Evolutionary conservation across 2,113 vertebrate species (phyloP).

Genomic region (Butorides virescens): DNA sequence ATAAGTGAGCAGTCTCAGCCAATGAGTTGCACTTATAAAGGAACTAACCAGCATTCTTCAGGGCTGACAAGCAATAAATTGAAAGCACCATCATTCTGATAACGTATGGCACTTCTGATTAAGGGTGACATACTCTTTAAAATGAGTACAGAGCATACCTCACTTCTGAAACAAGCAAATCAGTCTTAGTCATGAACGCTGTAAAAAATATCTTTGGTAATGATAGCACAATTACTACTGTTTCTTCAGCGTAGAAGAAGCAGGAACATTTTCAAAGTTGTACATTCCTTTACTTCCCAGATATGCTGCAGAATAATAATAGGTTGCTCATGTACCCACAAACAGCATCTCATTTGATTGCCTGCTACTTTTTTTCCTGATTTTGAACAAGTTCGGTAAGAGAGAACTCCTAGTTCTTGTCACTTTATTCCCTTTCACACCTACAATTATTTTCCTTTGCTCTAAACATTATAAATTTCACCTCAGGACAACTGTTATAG

Average conservation of each 20-base stretch:
- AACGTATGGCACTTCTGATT: background rate
- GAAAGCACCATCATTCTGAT: slow-evolving; percentile 1
- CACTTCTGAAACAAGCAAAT: background rate
- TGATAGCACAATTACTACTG: background rate
- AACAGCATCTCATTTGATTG: background rate
- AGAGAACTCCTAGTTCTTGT: background rate
- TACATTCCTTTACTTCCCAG: background rate
- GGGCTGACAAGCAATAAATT: slow-evolving; percentile 1
- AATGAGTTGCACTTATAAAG: background rate
- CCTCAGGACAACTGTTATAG: background rate
- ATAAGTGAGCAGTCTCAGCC: background rate
- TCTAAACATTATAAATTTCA: background rate
- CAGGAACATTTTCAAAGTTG: background rate
- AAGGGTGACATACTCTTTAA: background rate
- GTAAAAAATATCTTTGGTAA: background rate
- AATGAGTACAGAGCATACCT: background rate
- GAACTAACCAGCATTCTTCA: background rate
- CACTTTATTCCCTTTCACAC: background rate
- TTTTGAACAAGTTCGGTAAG: background rate
- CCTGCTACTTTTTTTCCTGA: background rate
- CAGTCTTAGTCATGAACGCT: background rate
- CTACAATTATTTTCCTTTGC: background rate
- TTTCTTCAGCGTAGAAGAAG: background rate
- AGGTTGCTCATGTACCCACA: background rate
- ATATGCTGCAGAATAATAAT: background rate